Evolutionary conservation across 2,797 vertebrate species (phyloP).

Genomic region (Morelia viridis): DNA sequence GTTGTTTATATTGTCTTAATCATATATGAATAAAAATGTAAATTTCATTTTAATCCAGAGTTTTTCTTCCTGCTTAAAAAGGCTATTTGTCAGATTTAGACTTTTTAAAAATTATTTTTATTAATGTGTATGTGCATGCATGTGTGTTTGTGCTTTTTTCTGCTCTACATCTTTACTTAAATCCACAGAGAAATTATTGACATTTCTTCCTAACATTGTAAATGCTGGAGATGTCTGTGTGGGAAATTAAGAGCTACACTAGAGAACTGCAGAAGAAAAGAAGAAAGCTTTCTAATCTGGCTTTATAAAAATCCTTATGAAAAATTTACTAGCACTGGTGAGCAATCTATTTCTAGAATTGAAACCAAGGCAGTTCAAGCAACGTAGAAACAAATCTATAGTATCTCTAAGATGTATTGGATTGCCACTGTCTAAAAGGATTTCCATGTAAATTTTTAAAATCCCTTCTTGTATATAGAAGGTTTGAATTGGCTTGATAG

Average conservation of each 20-base stretch:
- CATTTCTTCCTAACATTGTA: background rate
- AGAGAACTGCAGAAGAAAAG: background rate
- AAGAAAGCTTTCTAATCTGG: background rate
- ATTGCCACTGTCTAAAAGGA: background rate
- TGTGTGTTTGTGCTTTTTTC: background rate
- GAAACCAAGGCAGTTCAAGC: background rate
- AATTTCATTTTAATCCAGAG: slow-evolving; percentile 31
- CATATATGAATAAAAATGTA: slow-evolving; percentile 11
- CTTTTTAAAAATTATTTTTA: background rate
- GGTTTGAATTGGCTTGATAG: background rate
- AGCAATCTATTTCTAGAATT: background rate
- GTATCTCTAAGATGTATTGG: background rate
- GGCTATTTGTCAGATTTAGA: background rate
- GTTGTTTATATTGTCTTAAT: slow-evolving; percentile 2
- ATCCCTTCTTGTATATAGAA: background rate
- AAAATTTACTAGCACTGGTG: background rate
- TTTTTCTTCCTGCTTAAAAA: background rate
- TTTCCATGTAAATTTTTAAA: background rate
- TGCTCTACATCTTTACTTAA: background rate
- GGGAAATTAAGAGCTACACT: background rate
- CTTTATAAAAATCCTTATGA: background rate
- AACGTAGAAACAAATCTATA: background rate
- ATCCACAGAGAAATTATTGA: background rate
- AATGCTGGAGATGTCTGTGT: fast-evolving
- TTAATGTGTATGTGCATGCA: background rate